Evolutionary conservation across 2,888 invertebrate species (phyloP), one percentile per base, ranked within the genome.

Genomic region (Pocota personata): DNA sequence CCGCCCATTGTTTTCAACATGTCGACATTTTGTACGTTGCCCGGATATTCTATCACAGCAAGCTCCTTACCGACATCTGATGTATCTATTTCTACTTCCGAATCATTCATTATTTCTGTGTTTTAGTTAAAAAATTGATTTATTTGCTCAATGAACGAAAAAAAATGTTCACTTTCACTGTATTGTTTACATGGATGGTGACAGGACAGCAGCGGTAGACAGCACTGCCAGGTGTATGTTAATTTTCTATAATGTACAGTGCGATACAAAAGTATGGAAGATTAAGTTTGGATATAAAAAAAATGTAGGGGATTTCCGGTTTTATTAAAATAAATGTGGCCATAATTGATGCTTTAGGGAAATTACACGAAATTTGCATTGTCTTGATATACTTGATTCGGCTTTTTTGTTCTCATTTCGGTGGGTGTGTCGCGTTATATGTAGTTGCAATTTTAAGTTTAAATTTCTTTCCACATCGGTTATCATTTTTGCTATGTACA

Each of bases 1-100:
- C 98, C 98, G 14, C 98, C 98, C 66, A 98, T 93, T 32, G 97
- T 97, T 88, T 95, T 93, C 14, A 98, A 89, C 88, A 97, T 97
- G 91, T 96, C 95, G 2, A 94, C 93, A 93, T 97, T 97, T 89
- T 95, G 93, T 0, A 98, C 97, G 80, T 95, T 92, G 0, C 96
- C 98, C 6, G 98, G 98, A 93, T 97, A 98, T 89, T 96, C 95
- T 14, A 98, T 93, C 72, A 95, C 93, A 24, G 94, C 91, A 52
- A 94, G 91, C 77, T 92, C 90, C 4, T 88, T 88, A 12, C 27
- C 16, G 5, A 86, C 6, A n/a, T 64, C 30, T 12, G 16, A 67
- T 14, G 50, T 69, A 16, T 88, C 77, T 27, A 88, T 72, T 58
- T 37, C 30, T n/a, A 76, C 75, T 3, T 0, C n/a, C 0, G 64